Evolutionary conservation across 2,113 vertebrate genomes (phyloP).

Genomic region (Corythaeola cristata): DNA sequence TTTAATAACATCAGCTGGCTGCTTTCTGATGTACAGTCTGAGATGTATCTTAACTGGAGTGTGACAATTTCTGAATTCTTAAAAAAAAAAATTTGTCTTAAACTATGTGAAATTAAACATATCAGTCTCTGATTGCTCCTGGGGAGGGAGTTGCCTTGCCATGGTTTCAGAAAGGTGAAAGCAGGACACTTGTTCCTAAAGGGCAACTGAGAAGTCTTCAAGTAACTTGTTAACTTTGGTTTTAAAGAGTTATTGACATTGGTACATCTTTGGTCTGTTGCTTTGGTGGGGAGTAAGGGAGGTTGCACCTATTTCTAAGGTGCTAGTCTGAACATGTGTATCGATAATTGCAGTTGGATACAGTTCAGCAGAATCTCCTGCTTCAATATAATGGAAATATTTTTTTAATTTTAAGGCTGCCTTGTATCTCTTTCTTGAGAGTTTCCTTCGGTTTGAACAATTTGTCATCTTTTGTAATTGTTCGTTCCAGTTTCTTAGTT

Average conservation of each 20-base stretch:
- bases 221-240: conserved; percentile 27
- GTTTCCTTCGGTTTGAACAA: not conserved
- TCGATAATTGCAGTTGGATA: not conserved
- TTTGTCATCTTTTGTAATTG: not conserved
- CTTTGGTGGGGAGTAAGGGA: not conserved
- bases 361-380: not conserved
- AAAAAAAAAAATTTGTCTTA: not conserved
- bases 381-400: not conserved
- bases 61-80: not conserved
- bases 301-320: not conserved
- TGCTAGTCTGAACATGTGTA: not conserved
- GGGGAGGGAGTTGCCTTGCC: not conserved
- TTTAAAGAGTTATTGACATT: not conserved
- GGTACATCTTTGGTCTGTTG: not conserved
- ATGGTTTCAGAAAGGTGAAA: not conserved
- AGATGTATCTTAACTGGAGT: not conserved
- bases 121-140: not conserved
- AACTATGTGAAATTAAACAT: not conserved
- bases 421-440: not conserved
- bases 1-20: not conserved
- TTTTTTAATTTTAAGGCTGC: not conserved
- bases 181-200: not conserved
- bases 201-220: conserved; percentile 5
- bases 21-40: not conserved
- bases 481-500: conserved; percentile 4